Evolutionary conservation across 2,888 invertebrate genomes (phyloP), one percentile per base, ranked within the genome.

Genomic region (Panorpa germanica): DNA sequence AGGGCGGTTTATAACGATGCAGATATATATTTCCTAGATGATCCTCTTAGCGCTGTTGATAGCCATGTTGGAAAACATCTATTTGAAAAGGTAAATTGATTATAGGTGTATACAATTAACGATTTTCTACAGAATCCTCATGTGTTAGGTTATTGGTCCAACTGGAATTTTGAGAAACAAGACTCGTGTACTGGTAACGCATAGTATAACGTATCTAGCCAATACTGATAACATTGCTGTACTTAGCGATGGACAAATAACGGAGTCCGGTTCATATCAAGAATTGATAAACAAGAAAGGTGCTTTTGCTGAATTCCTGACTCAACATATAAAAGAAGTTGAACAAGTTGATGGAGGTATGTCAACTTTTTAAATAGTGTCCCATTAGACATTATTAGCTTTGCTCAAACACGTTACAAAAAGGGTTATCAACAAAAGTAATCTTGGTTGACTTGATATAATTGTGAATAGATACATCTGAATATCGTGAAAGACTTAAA

Each of bases 61-160:
- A 54, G 63, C 4, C 70, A 70, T 41, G 70, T 70, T 17, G 70
- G 70, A 4, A 65, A 64, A 45, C 66, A 68, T 41, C 61, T 72
- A 34, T 71, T 71, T 45, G 60, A 68, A 9, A 29, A 36, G n/a
- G n/a, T n/a, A n/a, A n/a, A n/a, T n/a, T n/a, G n/a, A n/a, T n/a
- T n/a, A n/a, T n/a, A n/a, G n/a, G n/a, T n/a, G n/a, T n/a, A n/a
- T n/a, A n/a, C n/a, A n/a, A n/a, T n/a, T n/a, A n/a, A n/a, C n/a
- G n/a, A n/a, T n/a, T n/a, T n/a, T n/a, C n/a, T n/a, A n/a, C n/a
- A n/a, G n/a, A n/a, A n/a, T n/a, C n/a, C n/a, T n/a, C n/a, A n/a
- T n/a, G n/a, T n/a, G n/a, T n/a, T n/a, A n/a, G n/a, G 35, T 71
- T n/a, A 57, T 71, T 29, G 62, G 67, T 31, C 57, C 60, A 3